These are phyloP conservation scores for Hirtodrosophila cameraria DNA, from an alignment of 2,888 invertebrate species.

Conservation along the genomic window DNA sequence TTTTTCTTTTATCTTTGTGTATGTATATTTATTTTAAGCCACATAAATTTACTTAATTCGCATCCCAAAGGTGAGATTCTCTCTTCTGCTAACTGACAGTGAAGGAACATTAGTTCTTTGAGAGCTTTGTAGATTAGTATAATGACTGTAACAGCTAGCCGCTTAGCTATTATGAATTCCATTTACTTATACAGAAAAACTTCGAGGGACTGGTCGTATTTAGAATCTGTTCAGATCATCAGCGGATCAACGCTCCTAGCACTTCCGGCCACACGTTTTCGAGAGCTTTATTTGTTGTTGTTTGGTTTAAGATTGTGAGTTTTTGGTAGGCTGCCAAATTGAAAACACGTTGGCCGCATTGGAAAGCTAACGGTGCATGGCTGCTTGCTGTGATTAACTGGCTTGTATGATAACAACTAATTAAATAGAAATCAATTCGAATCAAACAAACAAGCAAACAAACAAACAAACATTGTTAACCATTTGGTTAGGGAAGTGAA, in stretches of 20 bases:
- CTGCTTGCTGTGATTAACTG: conserved; percentile 57
- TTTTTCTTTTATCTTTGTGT: neutral
- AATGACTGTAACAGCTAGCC: conserved; percentile 13
- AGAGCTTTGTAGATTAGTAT: conserved; percentile 1
- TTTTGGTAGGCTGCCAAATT: conserved; percentile 16
- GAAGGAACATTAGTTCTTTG: neutral
- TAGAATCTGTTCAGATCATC: conserved; percentile 31
- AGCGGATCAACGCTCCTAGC: conserved; percentile 9
- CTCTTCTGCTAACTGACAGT: neutral
- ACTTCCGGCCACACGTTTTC: conserved; percentile 29
- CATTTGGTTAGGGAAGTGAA: conserved; percentile 46
- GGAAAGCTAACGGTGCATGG: conserved; percentile 68
- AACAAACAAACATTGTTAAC: conserved; percentile 25
- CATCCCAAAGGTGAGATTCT: neutral
- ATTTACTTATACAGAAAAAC: conserved; percentile 19
- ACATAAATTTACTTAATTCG: conserved; percentile 1
- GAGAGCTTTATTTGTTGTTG: conserved; percentile 1
- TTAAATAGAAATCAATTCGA: conserved; percentile 70
- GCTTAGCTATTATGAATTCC: conserved; percentile 30
- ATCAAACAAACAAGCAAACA: conserved; percentile 31
- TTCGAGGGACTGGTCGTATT: conserved; percentile 5
- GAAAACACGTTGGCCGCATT: conserved; percentile 60
- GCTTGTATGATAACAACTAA: conserved; percentile 68
- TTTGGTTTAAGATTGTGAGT: neutral
- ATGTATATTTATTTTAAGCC: neutral